Evolutionary conservation across 2,113 vertebrate genomes (phyloP).

Genomic region (Aplodontia rufa): DNA sequence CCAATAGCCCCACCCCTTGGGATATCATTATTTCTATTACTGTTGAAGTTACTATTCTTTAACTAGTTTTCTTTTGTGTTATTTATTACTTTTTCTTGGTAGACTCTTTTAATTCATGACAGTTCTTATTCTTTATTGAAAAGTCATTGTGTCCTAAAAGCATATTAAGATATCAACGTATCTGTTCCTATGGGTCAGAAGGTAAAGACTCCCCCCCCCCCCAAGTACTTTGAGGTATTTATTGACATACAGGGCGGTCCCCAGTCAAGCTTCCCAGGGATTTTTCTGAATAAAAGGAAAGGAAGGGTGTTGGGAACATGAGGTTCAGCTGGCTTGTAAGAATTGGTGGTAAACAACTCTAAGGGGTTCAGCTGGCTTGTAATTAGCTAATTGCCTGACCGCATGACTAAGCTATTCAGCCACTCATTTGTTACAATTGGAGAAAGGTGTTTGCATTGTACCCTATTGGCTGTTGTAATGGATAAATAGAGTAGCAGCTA

Average conservation of each 20-base stretch:
- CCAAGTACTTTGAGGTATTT: neutral
- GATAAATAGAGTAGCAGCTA: too few species aligned
- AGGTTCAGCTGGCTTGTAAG: too few species aligned
- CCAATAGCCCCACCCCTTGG: neutral
- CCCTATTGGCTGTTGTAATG: too few species aligned
- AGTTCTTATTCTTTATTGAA: neutral
- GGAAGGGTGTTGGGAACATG: too few species aligned
- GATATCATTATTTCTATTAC: conserved; percentile 4
- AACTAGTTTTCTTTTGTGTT: neutral
- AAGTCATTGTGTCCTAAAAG: neutral
- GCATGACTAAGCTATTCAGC: too few species aligned
- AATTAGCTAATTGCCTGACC: too few species aligned
- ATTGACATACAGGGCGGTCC: neutral
- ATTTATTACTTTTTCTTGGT: neutral
- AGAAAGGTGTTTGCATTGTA: too few species aligned
- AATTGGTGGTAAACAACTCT: too few species aligned
- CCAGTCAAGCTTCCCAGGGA: neutral
- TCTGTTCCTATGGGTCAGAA: neutral
- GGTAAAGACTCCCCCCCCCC: neutral
- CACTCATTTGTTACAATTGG: too few species aligned
- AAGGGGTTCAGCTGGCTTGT: too few species aligned
- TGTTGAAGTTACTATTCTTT: conserved; percentile 41
- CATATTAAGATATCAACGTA: neutral
- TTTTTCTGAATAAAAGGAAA: conserved; percentile 9
- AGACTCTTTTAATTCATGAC: neutral